Base-by-base conservation (phyloP, 1,140 invertebrate species). In the Stenopsyche tienmushanensis region DNA sequence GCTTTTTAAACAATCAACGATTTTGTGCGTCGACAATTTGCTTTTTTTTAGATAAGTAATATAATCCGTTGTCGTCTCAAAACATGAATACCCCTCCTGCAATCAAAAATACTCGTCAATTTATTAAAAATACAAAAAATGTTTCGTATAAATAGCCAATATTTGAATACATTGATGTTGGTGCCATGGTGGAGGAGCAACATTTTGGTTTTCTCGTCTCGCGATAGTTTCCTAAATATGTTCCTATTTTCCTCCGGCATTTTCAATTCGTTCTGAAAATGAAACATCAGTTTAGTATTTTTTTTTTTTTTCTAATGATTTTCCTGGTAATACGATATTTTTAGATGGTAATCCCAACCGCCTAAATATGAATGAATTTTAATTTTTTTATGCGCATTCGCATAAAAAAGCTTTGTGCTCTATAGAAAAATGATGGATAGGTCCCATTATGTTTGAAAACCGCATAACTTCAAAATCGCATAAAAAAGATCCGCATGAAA, bases 21-120 rank as follows among this genome's bases (percentile, higher is more conserved):
- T 83, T 79, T 97, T 97, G 57, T 89, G 86, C 21, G 91, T 86
- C 72, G 89, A 93, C 17, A 96, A 77, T 72, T 96, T 90, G 2
- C 86, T 84, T 75, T 90, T 87, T 59, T 84, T 85, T 52, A 97
- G 78, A 75, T 93, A 94, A n/a, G 88, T 82, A 47, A 95, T 90
- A 74, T 95, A 97, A 75, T 96, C 92, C 8, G 83, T 83, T 0
- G 94, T 92, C 72, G 90, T 92, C 71, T 95, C 92, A 71, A 94
- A 92, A 64, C 79, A 80, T 10, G 79, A 81, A 0, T 76, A 70
- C 45, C 79, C 78, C 71, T 80, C 79, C 78, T 81, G 73, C 2
- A 53, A 52, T 21, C n/a, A n/a, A n/a, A 34, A 34, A 34, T 34
- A 7, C 13, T 7, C 29, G 5, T 13, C 5, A 34, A 13, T 34